phyloP scores from a whole-genome alignment of 2,888 invertebrate species.

The Schrankia costaestrigalis region DNA sequence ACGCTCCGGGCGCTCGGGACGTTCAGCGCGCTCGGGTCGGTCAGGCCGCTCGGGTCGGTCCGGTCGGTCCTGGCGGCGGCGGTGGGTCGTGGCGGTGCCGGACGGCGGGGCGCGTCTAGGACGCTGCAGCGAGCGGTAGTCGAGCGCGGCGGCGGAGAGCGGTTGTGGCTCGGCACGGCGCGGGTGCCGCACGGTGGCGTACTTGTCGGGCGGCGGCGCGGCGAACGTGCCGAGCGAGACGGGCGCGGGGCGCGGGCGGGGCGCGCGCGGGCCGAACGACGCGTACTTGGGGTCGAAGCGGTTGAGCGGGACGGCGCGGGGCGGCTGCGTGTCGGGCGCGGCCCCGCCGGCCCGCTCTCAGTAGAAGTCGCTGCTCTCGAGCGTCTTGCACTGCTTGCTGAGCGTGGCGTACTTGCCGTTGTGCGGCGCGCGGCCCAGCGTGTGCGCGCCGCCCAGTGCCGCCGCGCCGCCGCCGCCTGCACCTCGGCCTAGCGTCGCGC shows the following conservation, averaged over 20 bases:
- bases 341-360: conserved; percentile 89
- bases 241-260: conserved; percentile 66
- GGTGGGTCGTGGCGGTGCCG: conserved; percentile 36
- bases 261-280: conserved; percentile 76
- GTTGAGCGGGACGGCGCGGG: conserved; percentile 74
- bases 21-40: conserved; percentile 14
- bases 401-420: conserved; percentile 96
- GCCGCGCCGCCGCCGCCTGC: conserved; percentile 59
- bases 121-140: conserved; percentile 81
- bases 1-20: conserved; percentile 22
- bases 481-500: conserved; percentile 38
- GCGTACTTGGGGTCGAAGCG: conserved; percentile 82
- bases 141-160: conserved; percentile 75
- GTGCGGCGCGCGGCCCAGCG: conserved; percentile 86
- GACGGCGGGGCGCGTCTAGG: conserved; percentile 61
- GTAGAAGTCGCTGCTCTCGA: conserved; percentile 96
- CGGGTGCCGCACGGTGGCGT: conserved; percentile 70
- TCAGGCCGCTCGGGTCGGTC: conserved; percentile 82
- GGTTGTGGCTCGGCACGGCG: conserved; percentile 73
- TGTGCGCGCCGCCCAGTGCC: conserved; percentile 79
- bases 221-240: conserved; percentile 57
- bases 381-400: conserved; percentile 97
- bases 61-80: conserved; percentile 84
- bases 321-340: conserved; percentile 65
- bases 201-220: conserved; percentile 52